Conservation (phyloP, 2,888 invertebrate genomes). For the Pogonocherus hispidulus region DNA sequence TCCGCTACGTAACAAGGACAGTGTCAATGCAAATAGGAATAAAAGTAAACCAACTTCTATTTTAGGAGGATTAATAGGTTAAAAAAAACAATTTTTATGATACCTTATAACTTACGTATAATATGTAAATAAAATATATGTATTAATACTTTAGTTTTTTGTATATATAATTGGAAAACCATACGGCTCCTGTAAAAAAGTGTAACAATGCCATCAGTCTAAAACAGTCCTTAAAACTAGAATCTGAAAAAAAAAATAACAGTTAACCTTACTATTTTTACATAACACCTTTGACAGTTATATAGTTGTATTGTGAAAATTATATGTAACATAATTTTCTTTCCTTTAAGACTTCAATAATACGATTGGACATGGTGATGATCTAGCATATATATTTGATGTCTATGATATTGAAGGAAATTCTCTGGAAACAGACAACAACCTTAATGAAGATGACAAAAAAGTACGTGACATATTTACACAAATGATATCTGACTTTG, state of each 20-base stretch:
- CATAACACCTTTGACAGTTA: not conserved
- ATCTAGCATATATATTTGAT: constrained; percentile 80
- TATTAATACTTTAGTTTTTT: constrained; percentile 57
- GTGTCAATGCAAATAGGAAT: not conserved
- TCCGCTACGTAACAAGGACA: not conserved
- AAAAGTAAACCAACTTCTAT: constrained; percentile 14
- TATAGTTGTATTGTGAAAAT: no score
- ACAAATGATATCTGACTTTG: constrained; percentile 78
- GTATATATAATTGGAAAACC: constrained; percentile 65
- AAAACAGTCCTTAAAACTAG: constrained; percentile 62
- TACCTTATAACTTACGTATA: no score
- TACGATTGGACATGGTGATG: constrained; percentile 79
- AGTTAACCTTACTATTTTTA: not conserved
- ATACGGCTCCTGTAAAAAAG: constrained; percentile 63
- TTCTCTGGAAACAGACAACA: constrained; percentile 66
- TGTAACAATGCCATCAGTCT: constrained; percentile 63
- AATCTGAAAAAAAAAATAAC: constrained; percentile 59
- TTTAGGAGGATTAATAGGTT: constrained; percentile 32
- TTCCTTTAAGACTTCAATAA: constrained; percentile 47
- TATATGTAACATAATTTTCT: no score
- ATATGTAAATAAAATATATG: constrained; percentile 14
- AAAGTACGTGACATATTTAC: constrained; percentile 78
- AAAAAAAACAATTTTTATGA: constrained; percentile 23
- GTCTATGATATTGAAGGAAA: constrained; percentile 75
- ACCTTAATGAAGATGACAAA: constrained; percentile 72